Base-by-base conservation (phyloP, 2,113 vertebrate species). In the Ammodytes marinus region DNA sequence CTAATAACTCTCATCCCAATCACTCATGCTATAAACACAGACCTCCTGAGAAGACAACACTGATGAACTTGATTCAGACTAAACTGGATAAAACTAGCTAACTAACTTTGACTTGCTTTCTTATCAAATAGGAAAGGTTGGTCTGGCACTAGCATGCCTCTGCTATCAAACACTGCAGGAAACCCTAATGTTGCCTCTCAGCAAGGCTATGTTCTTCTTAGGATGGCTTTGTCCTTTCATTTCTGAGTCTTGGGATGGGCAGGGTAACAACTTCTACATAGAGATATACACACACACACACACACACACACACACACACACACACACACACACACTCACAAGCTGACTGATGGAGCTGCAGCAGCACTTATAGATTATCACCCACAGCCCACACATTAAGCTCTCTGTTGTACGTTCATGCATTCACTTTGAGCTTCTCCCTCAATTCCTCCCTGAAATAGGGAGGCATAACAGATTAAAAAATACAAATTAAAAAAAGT, bases 341-440 rank as follows among this genome's bases (percentile, higher is more conserved):
- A 58, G 39, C 52, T 70, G 35, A 76, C 50, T 82, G 70, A 87
- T 85, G 77, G 77, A 63, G 61, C 67, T 87, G 81, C 70, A 73
- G 76, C 83, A 86, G 74, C 74, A 70, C 67, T 79, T 79, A 70
- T 55, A 67, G 65, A 80, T 74, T 64, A 68, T 59, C 55, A 47
- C 68, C 59, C 8, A 49, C 73, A 69, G n/a, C 47, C 57, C 39
- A 82, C 77, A 85, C 66, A 1, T 79, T 52, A 35, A 57, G 60
- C 42, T 73, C 65, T 69, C 60, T 57, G 47, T 61, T 61, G 19
- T 73, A 72, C 66, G 40, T 80, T 83, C 52, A 84, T 64, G 83
- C 35, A 66, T 82, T 84, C 58, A 58, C 52, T 58, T 66, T 52
- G 49, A 66, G 53, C 35, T 49, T 47, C 37, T 70, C 19, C 39